Conservation (phyloP, 2,797 vertebrate genomes). For the Ibycter americanus region DNA sequence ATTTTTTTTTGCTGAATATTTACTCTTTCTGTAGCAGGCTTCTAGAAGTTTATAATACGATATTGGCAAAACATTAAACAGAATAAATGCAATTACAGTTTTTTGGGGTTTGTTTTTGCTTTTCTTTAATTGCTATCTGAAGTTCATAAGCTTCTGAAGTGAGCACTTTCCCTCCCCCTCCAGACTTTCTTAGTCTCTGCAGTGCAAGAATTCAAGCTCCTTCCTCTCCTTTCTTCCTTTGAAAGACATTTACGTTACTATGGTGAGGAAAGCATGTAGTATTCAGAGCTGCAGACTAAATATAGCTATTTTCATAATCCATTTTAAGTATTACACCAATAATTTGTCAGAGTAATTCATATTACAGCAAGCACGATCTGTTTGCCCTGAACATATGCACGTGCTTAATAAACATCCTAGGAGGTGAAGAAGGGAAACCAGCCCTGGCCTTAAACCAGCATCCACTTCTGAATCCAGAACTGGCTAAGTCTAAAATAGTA, state of each 20-base stretch:
- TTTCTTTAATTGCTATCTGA: not conserved
- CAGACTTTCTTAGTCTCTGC: not conserved
- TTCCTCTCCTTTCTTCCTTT: not conserved
- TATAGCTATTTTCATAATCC: slow-evolving; percentile 31
- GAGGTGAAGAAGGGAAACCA: not conserved
- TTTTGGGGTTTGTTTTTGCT: not conserved
- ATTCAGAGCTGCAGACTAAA: slow-evolving; percentile 34
- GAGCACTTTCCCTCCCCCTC: not conserved
- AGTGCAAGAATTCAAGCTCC: not conserved
- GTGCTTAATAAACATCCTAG: not conserved
- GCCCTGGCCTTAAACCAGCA: not conserved
- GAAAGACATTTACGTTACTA: slow-evolving; percentile 39
- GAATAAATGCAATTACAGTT: not conserved
- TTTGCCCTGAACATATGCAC: not conserved
- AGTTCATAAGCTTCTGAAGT: not conserved
- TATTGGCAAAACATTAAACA: not conserved
- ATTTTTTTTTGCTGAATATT: not conserved
- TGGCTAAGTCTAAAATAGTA: not conserved
- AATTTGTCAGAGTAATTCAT: not conserved
- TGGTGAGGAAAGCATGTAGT: slow-evolving; percentile 17
- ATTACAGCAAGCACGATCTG: not conserved
- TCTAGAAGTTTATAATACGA: not conserved
- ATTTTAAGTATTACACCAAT: not conserved
- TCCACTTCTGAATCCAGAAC: not conserved
- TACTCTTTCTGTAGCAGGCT: not conserved